Conservation (phyloP, 2,797 vertebrate genomes). For the Microchirus variegatus region DNA sequence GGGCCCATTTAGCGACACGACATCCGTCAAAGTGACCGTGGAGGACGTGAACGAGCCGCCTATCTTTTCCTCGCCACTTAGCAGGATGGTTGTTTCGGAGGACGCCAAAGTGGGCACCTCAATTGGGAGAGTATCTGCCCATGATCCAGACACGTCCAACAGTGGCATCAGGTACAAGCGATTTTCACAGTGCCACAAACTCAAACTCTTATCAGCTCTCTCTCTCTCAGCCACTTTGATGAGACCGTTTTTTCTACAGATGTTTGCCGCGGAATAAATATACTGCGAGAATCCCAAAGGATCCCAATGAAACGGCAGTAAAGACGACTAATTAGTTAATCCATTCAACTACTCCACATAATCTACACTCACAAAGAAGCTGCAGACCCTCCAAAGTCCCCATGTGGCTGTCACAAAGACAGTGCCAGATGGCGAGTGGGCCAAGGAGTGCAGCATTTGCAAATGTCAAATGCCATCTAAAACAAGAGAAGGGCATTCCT, state of each 20-base stretch:
- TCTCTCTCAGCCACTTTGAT: neutral
- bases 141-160: slow-evolving; percentile 90
- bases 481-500: slow-evolving; percentile 69
- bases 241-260: neutral
- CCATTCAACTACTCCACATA: slow-evolving; percentile 17
- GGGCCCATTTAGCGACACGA: slow-evolving; percentile 92
- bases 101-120: slow-evolving; percentile 89
- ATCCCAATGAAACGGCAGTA: neutral
- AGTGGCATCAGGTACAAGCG: slow-evolving; percentile 87
- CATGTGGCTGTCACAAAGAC: slow-evolving; percentile 36
- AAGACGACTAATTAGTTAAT: slow-evolving; percentile 7
- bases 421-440: slow-evolving; percentile 68
- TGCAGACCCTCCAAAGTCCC: slow-evolving; percentile 21
- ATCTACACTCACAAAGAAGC: slow-evolving; percentile 25
- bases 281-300: neutral
- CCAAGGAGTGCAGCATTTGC: slow-evolving; percentile 62
- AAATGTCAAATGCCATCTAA: slow-evolving; percentile 74
- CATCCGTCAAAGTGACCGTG: slow-evolving; percentile 89
- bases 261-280: neutral
- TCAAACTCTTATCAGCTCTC: slow-evolving; percentile 1
- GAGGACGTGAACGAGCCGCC: slow-evolving; percentile 95
- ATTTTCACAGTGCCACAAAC: neutral
- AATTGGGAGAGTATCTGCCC: slow-evolving; percentile 91
- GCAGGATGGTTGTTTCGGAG: slow-evolving; percentile 91
- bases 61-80: slow-evolving; percentile 83